Conservation (phyloP, 2,113 vertebrate species). For the Eclectus roratus region DNA sequence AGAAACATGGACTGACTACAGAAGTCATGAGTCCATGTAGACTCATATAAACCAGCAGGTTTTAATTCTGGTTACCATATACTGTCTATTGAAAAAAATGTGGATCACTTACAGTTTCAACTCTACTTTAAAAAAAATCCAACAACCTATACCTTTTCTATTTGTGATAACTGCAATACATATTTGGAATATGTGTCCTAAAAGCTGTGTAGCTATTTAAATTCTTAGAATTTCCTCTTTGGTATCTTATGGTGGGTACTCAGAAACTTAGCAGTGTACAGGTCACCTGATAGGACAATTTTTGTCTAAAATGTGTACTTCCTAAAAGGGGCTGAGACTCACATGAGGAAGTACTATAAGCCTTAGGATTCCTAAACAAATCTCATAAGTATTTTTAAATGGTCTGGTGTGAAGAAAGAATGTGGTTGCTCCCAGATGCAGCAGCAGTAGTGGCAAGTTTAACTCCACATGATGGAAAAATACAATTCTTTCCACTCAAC, state of each 20-base stretch:
- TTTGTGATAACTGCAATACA: not conserved
- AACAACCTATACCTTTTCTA: not conserved
- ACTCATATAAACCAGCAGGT: not conserved
- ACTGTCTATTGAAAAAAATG: not conserved
- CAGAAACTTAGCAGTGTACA: not conserved
- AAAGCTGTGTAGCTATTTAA: not conserved
- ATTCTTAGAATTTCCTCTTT: not conserved
- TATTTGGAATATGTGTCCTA: not conserved
- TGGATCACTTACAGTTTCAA: not conserved
- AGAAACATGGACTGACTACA: not conserved
- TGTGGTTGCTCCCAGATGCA: not conserved
- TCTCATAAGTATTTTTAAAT: not conserved
- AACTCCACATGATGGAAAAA: not conserved
- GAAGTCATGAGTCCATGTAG: not conserved
- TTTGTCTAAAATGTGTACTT: not conserved
- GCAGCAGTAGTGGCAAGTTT: not conserved
- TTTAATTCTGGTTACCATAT: not conserved
- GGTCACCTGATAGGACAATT: not conserved
- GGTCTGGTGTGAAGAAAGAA: not conserved
- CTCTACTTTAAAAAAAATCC: not conserved
- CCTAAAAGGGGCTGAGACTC: not conserved
- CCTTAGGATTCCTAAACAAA: not conserved
- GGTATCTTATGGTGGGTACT: not conserved
- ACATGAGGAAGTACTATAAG: not conserved
- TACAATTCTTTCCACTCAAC: not conserved